Conservation (phyloP, 2,113 vertebrate species). For the Callospermophilus lateralis region DNA sequence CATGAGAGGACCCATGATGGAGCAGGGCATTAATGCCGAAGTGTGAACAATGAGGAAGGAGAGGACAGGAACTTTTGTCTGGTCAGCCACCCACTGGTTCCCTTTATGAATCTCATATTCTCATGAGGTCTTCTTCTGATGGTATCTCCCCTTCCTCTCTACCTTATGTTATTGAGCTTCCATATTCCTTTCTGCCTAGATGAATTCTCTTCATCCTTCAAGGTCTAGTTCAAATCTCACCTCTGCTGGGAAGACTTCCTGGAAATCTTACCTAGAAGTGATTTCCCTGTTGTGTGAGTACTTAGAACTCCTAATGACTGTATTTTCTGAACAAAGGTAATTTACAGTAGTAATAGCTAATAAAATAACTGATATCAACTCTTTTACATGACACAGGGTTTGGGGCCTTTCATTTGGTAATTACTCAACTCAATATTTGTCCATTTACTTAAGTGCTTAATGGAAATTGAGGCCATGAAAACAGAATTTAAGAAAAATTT, state of each 20-base stretch:
- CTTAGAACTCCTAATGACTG: not conserved
- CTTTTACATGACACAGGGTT: not conserved
- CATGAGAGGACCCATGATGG: not conserved
- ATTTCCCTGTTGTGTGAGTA: not conserved
- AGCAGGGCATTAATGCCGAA: not conserved
- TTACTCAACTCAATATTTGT: not conserved
- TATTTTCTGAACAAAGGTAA: not conserved
- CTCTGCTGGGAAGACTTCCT: not conserved
- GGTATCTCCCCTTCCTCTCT: not conserved
- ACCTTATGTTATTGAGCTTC: not conserved
- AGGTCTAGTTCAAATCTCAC: not conserved
- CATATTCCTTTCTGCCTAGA: not conserved
- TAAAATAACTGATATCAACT: not conserved
- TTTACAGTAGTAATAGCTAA: not conserved
- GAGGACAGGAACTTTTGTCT: not conserved
- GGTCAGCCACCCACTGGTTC: too few relatives aligned
- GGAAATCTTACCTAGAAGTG: not conserved
- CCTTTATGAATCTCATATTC: not conserved
- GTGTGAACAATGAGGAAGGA: not conserved
- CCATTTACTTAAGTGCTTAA: not conserved
- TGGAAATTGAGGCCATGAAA: not conserved
- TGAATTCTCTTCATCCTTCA: slow-evolving; percentile 4
- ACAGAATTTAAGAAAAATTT: slow-evolving; percentile 18
- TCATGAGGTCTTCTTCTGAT: not conserved
- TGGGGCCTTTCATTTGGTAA: not conserved